Evolutionary conservation across 2,797 vertebrate species (phyloP).

Genomic region (Pangasius mekongensis): DNA sequence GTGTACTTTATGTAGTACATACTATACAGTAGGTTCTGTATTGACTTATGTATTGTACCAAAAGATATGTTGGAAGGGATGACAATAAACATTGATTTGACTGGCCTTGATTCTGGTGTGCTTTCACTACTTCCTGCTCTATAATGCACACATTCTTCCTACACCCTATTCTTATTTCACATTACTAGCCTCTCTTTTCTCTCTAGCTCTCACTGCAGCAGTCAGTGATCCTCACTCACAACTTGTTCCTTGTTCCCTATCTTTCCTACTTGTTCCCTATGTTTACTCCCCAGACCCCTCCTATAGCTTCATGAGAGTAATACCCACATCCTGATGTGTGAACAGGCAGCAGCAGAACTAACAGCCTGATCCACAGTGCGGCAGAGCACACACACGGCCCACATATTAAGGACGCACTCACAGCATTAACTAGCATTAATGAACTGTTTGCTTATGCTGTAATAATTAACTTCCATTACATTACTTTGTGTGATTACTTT

Average conservation of each 20-base stretch:
- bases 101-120: neutral
- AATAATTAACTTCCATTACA: conserved; percentile 99
- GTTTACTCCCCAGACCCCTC: conserved; percentile 10
- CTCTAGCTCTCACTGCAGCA: conserved; percentile 42
- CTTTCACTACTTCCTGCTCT: conserved; percentile 10
- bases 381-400: conserved; percentile 84
- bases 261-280: conserved; percentile 4
- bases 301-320: conserved; percentile 57
- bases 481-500: conserved; percentile 99
- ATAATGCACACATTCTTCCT: neutral
- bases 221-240: conserved; percentile 59
- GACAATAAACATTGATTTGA: neutral
- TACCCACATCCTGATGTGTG: conserved; percentile 65
- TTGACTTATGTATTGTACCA: neutral
- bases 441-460: conserved; percentile 99
- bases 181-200: neutral
- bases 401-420: conserved; percentile 98
- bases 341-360: conserved; percentile 72
- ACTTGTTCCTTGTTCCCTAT: neutral
- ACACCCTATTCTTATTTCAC: neutral
- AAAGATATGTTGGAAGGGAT: neutral
- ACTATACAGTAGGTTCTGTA: neutral
- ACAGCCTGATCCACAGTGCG: conserved; percentile 40
- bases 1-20: neutral
- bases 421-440: conserved; percentile 99